A percentile compares a stretch with the other conserved stretches of the same genome.
Conservation (phyloP, 1,140 invertebrate species). For the Aculops lycopersici region DNA sequence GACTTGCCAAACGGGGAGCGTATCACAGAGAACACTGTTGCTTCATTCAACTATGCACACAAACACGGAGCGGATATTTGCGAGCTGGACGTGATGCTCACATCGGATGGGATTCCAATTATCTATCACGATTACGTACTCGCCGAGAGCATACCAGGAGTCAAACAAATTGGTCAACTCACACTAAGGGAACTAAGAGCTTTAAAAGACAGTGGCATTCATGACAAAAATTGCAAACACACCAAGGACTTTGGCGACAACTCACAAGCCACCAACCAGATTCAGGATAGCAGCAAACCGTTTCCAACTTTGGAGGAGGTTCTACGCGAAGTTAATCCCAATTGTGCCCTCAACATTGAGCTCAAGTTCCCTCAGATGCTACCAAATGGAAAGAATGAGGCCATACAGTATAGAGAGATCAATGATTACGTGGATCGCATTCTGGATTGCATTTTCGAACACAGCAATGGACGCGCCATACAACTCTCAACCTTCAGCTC, state of each 20-base stretch:
- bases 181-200: background rate
- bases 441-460: constrained; percentile 34
- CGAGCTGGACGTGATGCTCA: constrained; percentile 3
- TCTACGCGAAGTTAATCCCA: constrained; percentile 3
- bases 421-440: constrained; percentile 65
- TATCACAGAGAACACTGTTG: constrained; percentile 5
- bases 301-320: constrained; percentile 4
- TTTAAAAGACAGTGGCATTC: constrained; percentile 1
- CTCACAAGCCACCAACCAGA: background rate
- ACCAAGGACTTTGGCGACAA: background rate
- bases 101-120: constrained; percentile 3
- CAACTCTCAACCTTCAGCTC: constrained; percentile 81
- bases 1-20: background rate
- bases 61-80: constrained; percentile 1
- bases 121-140: constrained; percentile 4
- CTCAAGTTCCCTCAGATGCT: constrained; percentile 6
- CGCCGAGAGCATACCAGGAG: background rate
- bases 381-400: constrained; percentile 41
- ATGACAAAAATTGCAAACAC: background rate
- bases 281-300: background rate
- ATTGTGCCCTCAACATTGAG: constrained; percentile 5
- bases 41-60: constrained; percentile 5
- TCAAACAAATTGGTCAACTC: background rate
- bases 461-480: constrained; percentile 39
- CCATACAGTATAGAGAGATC: constrained; percentile 54